Evolutionary conservation across 2,888 invertebrate species (phyloP), one percentile per base, ranked within the genome.

Genomic region (Chaitophorus viminalis): DNA sequence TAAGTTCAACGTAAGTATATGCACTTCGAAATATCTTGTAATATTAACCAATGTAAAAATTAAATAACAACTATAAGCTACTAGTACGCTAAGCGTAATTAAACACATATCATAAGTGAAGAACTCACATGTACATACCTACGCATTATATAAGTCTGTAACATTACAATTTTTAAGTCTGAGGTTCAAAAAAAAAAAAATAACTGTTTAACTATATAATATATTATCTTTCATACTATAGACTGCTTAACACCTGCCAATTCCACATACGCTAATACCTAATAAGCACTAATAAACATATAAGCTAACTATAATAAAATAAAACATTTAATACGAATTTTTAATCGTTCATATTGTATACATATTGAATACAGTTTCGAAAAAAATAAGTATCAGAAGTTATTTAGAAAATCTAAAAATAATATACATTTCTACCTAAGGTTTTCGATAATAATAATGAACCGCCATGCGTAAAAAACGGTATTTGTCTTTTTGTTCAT

Each of bases 381-480:
- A 54, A 14, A 72, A 82, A 72, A 79, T 72, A 82, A 72, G 21
- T 36, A 46, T 70, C 82, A 82, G 25, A 82, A 70, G 70, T 82
- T 82, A 18, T 82, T 82, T 82, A 82, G 21, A 82, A 82, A 52
- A 70, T 82, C n/a, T n/a, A 82, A 5, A 82, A 70, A 52, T 82
- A 70, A 70, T 70, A 14, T 70, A 70, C 36, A 52, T 68, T 68
- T 81, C 29, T n/a, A n/a, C n/a, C n/a, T 81, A 68, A 70, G 70
- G 82, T 70, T 82, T 52, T 72, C 52, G 72, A 72, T 18, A 0
- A 46, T 46, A 25, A 72, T 72, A 82, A 72, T 82, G 54, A n/a
- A 72, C 72, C 82, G 33, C 72, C 33, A 74, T 82, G 9, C 21
- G 4, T 1, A 52, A 8, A 46, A 3, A 70, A 82, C 31, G 82